Conservation (phyloP, 2,888 invertebrate genomes). For the Chrysina gloriosa region DNA sequence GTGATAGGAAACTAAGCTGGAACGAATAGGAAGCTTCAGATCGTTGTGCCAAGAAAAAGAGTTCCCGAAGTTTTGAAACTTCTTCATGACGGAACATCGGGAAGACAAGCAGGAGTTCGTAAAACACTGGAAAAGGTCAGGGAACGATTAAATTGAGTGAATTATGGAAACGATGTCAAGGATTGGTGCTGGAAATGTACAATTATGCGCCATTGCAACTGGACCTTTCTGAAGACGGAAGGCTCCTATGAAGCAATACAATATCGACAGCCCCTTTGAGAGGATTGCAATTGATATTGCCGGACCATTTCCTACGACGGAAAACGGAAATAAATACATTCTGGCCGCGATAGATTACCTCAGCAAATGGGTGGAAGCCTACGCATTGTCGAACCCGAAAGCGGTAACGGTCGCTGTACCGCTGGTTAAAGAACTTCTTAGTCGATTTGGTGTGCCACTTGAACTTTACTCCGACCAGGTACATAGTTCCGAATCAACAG, state of each 20-base stretch:
- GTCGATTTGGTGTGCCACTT: too few relatives aligned
- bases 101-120: conserved; percentile 52
- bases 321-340: too few relatives aligned
- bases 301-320: conserved; percentile 44
- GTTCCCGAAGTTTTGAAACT: conserved; percentile 7
- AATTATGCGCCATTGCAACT: conserved; percentile 48
- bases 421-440: conserved; percentile 48
- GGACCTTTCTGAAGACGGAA: conserved; percentile 39
- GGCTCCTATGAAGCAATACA: not conserved
- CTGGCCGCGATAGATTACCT: conserved; percentile 50
- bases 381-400: conserved; percentile 49
- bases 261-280: conserved; percentile 37
- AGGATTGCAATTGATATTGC: conserved; percentile 48
- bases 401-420: conserved; percentile 52
- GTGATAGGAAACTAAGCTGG: too few relatives aligned
- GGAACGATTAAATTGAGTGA: conserved; percentile 4
- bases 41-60: too few relatives aligned
- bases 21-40: too few relatives aligned
- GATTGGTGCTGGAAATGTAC: too few relatives aligned
- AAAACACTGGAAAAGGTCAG: conserved; percentile 47
- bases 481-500: too few relatives aligned
- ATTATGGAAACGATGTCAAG: conserved; percentile 2
- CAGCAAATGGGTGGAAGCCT: conserved; percentile 46
- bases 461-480: too few relatives aligned
- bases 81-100: conserved; percentile 33